These are phyloP conservation scores for Ictalurus furcatus DNA, from an alignment of 2,113 vertebrate genomes.

Conservation along the genomic window DNA sequence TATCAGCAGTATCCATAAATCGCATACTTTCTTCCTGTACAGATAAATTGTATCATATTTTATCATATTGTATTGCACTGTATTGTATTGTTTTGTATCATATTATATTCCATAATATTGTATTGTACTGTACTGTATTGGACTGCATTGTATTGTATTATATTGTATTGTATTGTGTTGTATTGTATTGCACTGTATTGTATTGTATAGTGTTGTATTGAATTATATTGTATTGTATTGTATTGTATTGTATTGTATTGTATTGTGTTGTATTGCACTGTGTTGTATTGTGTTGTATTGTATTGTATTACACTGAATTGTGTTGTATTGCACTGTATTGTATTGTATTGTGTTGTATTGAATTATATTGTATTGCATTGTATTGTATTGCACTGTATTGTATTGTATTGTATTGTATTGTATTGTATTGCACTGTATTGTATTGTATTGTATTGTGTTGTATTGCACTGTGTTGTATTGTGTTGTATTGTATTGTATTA, in stretches of 20 bases:
- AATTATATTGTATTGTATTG: not conserved
- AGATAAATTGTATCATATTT: not conserved
- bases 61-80: not conserved
- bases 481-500: not conserved
- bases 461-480: not conserved
- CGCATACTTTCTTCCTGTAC: not conserved
- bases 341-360: not conserved
- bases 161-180: not conserved
- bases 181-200: not conserved
- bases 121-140: not conserved
- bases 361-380: not conserved
- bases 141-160: not conserved
- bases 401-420: not conserved
- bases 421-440: not conserved
- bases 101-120: not conserved
- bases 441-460: not conserved
- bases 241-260: not conserved
- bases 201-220: not conserved
- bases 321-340: not conserved
- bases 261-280: not conserved
- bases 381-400: not conserved
- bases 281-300: not conserved
- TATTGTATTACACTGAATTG: not conserved
- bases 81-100: not conserved
- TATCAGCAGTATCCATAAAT: not conserved